Percentiles rank a stretch among this genome's conserved stretches.
phyloP scores from a whole-genome alignment of 2,888 invertebrate genomes.

The Spodoptera littoralis region DNA sequence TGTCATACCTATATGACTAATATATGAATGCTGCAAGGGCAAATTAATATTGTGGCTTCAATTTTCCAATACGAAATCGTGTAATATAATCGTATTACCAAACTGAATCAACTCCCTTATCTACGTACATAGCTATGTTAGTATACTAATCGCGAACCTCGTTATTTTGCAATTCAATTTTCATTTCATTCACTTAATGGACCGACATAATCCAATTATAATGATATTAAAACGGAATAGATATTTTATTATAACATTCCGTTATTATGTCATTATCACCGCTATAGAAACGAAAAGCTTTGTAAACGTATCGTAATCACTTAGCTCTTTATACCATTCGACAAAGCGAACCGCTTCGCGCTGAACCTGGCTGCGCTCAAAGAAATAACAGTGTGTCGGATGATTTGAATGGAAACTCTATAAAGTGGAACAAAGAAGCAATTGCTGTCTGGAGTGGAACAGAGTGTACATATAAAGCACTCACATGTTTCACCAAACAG shows the following conservation, averaged over 20 bases:
- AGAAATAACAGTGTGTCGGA: slow-evolving; percentile 36
- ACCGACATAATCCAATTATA: slow-evolving; percentile 69
- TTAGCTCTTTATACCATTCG: slow-evolving; percentile 17
- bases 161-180: slow-evolving; percentile 69
- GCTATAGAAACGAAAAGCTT: slow-evolving; percentile 54
- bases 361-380: slow-evolving; percentile 13
- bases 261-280: slow-evolving; percentile 58
- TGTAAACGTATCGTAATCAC: slow-evolving; percentile 31
- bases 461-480: slow-evolving; percentile 28
- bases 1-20: slow-evolving; percentile 41
- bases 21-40: slow-evolving; percentile 34
- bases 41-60: slow-evolving; percentile 35
- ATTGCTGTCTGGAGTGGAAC: slow-evolving; percentile 29
- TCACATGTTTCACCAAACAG: slow-evolving; percentile 24
- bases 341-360: slow-evolving; percentile 21
- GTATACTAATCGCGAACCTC: slow-evolving; percentile 39
- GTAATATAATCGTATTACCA: slow-evolving; percentile 46
- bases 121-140: slow-evolving; percentile 8
- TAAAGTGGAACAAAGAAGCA: slow-evolving; percentile 40
- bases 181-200: slow-evolving; percentile 69
- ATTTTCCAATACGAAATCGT: slow-evolving; percentile 26
- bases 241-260: slow-evolving; percentile 49
- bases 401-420: slow-evolving; percentile 39
- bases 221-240: slow-evolving; percentile 61
- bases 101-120: slow-evolving; percentile 18